Base-by-base conservation (phyloP, 2,888 invertebrate genomes). In the Tholera decimalis region DNA sequence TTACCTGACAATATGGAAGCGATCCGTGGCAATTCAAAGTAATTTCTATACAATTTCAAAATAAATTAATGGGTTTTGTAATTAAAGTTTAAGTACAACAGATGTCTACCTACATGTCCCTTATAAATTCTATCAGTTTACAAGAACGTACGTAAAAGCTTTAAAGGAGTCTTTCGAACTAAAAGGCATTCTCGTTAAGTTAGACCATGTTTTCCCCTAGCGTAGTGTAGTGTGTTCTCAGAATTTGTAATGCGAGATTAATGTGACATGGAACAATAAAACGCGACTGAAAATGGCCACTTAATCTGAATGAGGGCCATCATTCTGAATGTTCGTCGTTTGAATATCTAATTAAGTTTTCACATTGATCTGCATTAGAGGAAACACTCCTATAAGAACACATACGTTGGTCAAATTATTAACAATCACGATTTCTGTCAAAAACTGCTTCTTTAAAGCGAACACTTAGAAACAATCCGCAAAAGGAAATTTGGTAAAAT, bases 281-380 rank as follows among this genome's bases (percentile, higher is more conserved):
- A 80, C 62, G 58, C 33, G 62, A 57, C 73, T 73, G 73, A 79
- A 82, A 80, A 72, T 72, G 58, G 67, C 59, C 68, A 59, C 73
- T 82, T 77, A 80, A 79, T 82, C 61, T 65, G 64, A 77, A 79
- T 79, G 82, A 69, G 66, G 61, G 71, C 51, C 54, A 73, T 80
- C 61, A 82, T 61, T 71, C 59, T 68, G 65, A 77, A 77, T 64
- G 70, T 41, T 54, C 61, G 61, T 66, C 61, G 51, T 79, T 75
- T 53, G 56, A 64, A 65, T 65, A 26, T 24, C 20, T 43, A 72
- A 79, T 79, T 66, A 61, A 68, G 57, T 71, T 76, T 71, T 58
- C 68, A 69, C 63, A 64, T 80, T 58, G 66, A 59, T 69, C 74
- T 56, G 53, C 24, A 18, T 72, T 56, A 43, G 33, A 59, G 13